These are phyloP conservation scores for Euphonia xanthogaster DNA, from an alignment of 2,797 vertebrate species.

Conservation along the genomic window DNA sequence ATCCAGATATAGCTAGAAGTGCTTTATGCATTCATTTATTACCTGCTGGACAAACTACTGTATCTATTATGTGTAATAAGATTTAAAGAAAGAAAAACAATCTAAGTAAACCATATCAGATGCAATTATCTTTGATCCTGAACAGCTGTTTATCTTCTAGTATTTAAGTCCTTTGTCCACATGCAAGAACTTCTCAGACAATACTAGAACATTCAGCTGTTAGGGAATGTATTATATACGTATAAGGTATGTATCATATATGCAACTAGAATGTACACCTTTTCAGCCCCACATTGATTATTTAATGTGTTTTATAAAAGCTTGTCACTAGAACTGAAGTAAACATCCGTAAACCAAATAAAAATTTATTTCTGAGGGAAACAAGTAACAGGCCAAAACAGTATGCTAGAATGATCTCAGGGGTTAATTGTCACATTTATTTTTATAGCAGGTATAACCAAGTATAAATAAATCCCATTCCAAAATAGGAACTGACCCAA, in stretches of 20 bases:
- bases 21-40: slow-evolving; percentile 72
- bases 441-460: slow-evolving; percentile 52
- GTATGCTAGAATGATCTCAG: slow-evolving; percentile 67
- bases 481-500: slow-evolving; percentile 1
- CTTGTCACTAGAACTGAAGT: slow-evolving; percentile 70
- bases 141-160: slow-evolving; percentile 49
- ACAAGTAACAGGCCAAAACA: slow-evolving; percentile 42
- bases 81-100: slow-evolving; percentile 39
- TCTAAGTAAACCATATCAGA: slow-evolving; percentile 26
- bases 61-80: slow-evolving; percentile 60
- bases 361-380: slow-evolving; percentile 54
- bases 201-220: slow-evolving; percentile 11
- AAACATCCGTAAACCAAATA: slow-evolving; percentile 63
- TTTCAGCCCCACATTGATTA: slow-evolving; percentile 46
- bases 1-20: slow-evolving; percentile 69
- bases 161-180: slow-evolving; percentile 6
- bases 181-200: neutral
- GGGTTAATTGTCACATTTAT: slow-evolving; percentile 60
- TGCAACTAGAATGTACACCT: slow-evolving; percentile 52
- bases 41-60: slow-evolving; percentile 71
- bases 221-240: slow-evolving; percentile 18
- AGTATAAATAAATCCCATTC: slow-evolving; percentile 15
- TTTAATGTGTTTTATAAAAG: slow-evolving; percentile 72
- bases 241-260: slow-evolving; percentile 56
- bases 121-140: slow-evolving; percentile 1